Conservation (phyloP, 2,888 invertebrate genomes). For the Orchestes rusci region DNA sequence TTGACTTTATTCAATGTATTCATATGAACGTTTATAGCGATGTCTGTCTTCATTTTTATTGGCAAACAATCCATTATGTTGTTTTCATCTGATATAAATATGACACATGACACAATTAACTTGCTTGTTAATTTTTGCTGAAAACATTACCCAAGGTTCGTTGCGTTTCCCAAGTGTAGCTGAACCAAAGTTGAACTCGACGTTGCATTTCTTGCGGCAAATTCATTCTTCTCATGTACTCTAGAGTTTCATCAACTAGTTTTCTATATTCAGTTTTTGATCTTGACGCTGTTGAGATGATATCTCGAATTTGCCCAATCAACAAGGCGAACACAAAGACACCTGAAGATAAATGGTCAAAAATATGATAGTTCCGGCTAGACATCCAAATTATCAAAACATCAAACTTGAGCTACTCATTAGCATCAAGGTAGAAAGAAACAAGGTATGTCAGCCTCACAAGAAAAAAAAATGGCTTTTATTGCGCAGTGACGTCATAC, state of each 20-base stretch:
- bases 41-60: constrained; percentile 85
- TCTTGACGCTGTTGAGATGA: constrained; percentile 79
- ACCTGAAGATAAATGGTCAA: constrained; percentile 37
- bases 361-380: no score
- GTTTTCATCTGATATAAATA: constrained; percentile 67
- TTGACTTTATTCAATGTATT: constrained; percentile 83
- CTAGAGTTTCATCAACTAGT: constrained; percentile 74
- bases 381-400: no score
- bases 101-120: no score
- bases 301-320: constrained; percentile 88
- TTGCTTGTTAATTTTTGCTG: no score
- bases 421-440: neutral
- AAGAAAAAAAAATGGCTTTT: no score
- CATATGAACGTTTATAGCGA: constrained; percentile 87
- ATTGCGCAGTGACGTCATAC: no score
- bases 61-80: constrained; percentile 78
- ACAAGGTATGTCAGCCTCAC: no score
- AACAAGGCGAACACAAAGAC: constrained; percentile 93
- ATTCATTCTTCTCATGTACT: constrained; percentile 76
- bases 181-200: constrained; percentile 84
- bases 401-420: neutral
- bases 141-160: constrained; percentile 76
- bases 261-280: constrained; percentile 73
- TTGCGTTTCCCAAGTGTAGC: constrained; percentile 89
- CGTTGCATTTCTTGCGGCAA: constrained; percentile 70